These are phyloP conservation scores for Hypselothyrea guttata DNA, from an alignment of 2,888 invertebrate species.

Conservation along the genomic window DNA sequence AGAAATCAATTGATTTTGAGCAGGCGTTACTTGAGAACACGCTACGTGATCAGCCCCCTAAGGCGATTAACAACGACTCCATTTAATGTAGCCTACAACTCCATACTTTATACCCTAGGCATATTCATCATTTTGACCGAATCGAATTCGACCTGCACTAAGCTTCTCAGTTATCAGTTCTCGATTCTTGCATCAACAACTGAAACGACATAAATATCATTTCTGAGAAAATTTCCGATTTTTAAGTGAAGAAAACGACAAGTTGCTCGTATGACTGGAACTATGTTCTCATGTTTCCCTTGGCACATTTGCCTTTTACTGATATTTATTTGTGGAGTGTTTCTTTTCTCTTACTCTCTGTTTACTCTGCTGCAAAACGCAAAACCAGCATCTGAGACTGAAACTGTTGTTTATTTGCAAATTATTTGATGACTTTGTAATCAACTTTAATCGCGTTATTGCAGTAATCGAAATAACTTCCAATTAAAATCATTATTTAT, in stretches of 20 bases:
- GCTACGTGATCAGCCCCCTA: slow-evolving; percentile 52
- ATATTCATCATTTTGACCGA: slow-evolving; percentile 41
- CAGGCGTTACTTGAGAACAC: slow-evolving; percentile 39
- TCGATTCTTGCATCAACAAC: slow-evolving; percentile 33
- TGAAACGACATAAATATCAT: slow-evolving; percentile 52
- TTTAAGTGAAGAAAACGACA: slow-evolving; percentile 19
- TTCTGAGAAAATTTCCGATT: slow-evolving; percentile 25
- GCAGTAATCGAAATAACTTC: neutral
- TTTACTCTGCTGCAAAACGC: slow-evolving; percentile 11
- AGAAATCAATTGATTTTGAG: slow-evolving; percentile 72
- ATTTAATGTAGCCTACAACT: slow-evolving; percentile 18
- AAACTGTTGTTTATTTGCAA: slow-evolving; percentile 7
- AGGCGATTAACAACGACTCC: slow-evolving; percentile 69
- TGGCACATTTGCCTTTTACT: slow-evolving; percentile 20
- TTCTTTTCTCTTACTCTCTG: neutral
- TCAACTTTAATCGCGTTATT: slow-evolving; percentile 17
- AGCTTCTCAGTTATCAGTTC: slow-evolving; percentile 17
- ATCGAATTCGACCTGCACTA: slow-evolving; percentile 38
- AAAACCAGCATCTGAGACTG: too few species aligned
- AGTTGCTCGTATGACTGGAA: neutral
- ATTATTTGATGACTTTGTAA: slow-evolving; percentile 22
- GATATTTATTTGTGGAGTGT: slow-evolving; percentile 35
- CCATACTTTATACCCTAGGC: slow-evolving; percentile 25
- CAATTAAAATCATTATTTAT: neutral
- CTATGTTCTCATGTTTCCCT: slow-evolving; percentile 22